These are phyloP conservation scores for Morone saxatilis DNA, from an alignment of 2,113 vertebrate species.

Conservation along the genomic window DNA sequence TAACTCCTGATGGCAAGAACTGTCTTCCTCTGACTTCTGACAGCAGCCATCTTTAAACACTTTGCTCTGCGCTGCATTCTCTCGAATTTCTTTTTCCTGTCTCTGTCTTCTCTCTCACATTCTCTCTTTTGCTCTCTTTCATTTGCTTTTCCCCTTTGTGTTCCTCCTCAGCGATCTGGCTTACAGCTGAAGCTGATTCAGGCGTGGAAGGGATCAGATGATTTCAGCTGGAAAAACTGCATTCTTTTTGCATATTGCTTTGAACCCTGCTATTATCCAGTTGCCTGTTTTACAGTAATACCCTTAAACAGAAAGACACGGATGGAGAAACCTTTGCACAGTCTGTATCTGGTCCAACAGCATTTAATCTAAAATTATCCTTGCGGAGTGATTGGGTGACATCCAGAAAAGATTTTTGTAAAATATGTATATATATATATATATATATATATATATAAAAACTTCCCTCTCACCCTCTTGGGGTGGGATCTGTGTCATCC, in stretches of 20 bases:
- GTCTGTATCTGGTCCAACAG: constrained; percentile 43
- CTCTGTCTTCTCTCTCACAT: constrained; percentile 53
- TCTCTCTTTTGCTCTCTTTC: constrained; percentile 54
- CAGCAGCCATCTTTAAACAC: constrained; percentile 79
- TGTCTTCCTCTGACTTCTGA: constrained; percentile 67
- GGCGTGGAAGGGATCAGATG: constrained; percentile 80
- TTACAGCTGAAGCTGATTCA: constrained; percentile 82
- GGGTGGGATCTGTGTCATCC: no score
- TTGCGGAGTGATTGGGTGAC: neutral
- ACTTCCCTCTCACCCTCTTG: no score
- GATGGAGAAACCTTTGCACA: constrained; percentile 61
- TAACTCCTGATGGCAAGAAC: constrained; percentile 63
- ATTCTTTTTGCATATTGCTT: constrained; percentile 80
- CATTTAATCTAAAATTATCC: constrained; percentile 55
- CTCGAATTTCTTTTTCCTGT: constrained; percentile 57
- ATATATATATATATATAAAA: no score
- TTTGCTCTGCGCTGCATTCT: constrained; percentile 70
- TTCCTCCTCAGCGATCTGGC: constrained; percentile 74
- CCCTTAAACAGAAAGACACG: constrained; percentile 67
- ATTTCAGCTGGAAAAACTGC: constrained; percentile 81
- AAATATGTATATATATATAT: no score
- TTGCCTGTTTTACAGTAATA: constrained; percentile 80
- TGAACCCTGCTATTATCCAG: constrained; percentile 77
- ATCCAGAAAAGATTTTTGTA: no score
- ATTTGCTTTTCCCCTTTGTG: constrained; percentile 71